Conservation (phyloP, 2,888 invertebrate genomes). For the Caenorhabditis doughertyi region DNA sequence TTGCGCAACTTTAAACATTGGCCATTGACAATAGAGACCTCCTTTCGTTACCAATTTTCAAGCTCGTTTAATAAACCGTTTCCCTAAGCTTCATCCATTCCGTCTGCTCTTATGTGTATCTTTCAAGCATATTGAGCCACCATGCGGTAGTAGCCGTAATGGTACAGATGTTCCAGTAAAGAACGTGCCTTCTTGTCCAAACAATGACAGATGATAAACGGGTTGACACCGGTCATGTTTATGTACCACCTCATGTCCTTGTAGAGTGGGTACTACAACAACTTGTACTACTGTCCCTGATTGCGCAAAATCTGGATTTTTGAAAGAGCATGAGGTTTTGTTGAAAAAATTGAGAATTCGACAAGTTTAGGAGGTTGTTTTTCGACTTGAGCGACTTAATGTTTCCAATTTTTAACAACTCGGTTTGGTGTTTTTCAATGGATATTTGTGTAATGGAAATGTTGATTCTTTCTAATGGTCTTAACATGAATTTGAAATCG, state of each 20-base stretch:
- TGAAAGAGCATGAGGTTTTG: no score
- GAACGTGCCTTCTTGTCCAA: slow-evolving; percentile 43
- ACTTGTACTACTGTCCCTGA: slow-evolving; percentile 3
- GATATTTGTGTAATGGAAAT: no score
- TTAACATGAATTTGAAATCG: no score
- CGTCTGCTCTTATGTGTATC: slow-evolving; percentile 21
- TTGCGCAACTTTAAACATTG: slow-evolving; percentile 14
- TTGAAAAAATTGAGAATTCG: no score
- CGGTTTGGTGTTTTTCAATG: no score
- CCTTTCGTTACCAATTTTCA: not conserved
- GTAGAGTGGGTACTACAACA: slow-evolving; percentile 24
- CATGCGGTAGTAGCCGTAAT: slow-evolving; percentile 8
- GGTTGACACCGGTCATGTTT: slow-evolving; percentile 62
- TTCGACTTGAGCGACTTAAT: no score
- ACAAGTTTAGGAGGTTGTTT: no score
- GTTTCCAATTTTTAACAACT: no score
- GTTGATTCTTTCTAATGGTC: no score
- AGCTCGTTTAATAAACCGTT: not conserved
- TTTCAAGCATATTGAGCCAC: slow-evolving; percentile 25
- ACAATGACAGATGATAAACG: slow-evolving; percentile 59
- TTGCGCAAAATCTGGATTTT: not conserved
- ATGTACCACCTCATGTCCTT: slow-evolving; percentile 39
- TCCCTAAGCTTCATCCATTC: not conserved
- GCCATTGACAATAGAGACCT: not conserved
- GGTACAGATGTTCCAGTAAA: slow-evolving; percentile 55